A percentile compares a stretch with the other conserved stretches of the same genome.
phyloP scores from a whole-genome alignment of 2,888 invertebrate genomes.

The Aleiodes testaceus region DNA sequence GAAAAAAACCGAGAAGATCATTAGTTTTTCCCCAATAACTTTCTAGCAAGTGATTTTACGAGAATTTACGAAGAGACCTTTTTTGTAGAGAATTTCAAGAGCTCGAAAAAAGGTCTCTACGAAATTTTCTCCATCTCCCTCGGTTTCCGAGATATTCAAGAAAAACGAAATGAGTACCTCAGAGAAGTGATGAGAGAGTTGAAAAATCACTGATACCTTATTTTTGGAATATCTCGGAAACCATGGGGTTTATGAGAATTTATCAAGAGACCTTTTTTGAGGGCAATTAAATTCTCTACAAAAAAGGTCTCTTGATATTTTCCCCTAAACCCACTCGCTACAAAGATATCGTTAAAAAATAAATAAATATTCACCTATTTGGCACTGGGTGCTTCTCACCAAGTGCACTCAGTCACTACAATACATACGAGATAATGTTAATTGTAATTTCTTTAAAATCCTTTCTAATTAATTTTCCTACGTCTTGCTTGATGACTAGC shows the following conservation, averaged over 20 bases:
- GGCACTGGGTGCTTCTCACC: slow-evolving; percentile 65
- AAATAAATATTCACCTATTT: slow-evolving; percentile 63
- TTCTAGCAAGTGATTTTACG: too few relatives aligned
- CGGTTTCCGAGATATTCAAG: neutral
- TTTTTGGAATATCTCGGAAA: too few relatives aligned
- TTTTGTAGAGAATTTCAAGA: neutral
- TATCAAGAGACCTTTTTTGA: too few relatives aligned
- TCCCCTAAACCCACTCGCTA: neutral
- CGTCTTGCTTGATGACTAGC: slow-evolving; percentile 67
- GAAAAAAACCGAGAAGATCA: slow-evolving; percentile 54
- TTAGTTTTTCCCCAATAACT: too few relatives aligned
- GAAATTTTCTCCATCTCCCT: too few relatives aligned
- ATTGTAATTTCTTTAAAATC: slow-evolving; percentile 56
- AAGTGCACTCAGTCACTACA: slow-evolving; percentile 63
- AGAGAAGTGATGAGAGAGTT: neutral
- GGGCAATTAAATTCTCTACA: too few relatives aligned
- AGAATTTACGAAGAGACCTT: neutral
- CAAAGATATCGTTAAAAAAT: neutral
- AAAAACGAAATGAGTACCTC: too few relatives aligned
- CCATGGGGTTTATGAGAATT: too few relatives aligned
- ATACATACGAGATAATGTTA: slow-evolving; percentile 62
- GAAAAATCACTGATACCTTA: too few relatives aligned
- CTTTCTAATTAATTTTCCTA: slow-evolving; percentile 66
- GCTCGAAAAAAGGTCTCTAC: too few relatives aligned
- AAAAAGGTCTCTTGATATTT: too few relatives aligned